Conservation (phyloP, 2,113 vertebrate species). For the Thunnus thynnus region DNA sequence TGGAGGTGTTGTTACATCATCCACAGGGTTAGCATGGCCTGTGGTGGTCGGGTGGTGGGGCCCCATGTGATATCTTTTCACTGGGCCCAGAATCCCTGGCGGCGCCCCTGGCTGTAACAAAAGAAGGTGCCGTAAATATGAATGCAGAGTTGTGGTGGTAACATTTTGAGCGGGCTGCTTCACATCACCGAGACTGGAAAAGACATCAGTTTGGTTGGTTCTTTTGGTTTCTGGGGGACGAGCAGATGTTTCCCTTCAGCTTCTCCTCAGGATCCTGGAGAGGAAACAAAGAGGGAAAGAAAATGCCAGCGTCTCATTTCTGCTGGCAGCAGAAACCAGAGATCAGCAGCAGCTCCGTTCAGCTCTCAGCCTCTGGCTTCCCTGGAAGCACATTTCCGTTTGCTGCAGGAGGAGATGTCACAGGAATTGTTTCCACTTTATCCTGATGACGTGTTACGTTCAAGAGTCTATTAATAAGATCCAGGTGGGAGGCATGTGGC, state of each 20-base stretch:
- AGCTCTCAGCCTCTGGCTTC: background rate
- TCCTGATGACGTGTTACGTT: background rate
- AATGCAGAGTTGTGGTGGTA: background rate
- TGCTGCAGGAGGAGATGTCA: conserved; percentile 22
- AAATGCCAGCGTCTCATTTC: background rate
- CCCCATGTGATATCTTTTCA: background rate
- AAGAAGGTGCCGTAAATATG: too few relatives aligned
- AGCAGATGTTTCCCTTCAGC: conserved; percentile 17
- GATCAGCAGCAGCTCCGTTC: background rate
- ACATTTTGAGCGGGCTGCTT: background rate
- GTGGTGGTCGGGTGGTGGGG: background rate
- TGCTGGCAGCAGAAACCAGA: background rate
- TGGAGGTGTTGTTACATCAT: too few relatives aligned
- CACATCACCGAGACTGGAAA: background rate
- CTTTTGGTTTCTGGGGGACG: background rate
- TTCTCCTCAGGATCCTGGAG: background rate
- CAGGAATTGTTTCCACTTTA: conserved; percentile 4
- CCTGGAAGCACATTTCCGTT: conserved; percentile 28
- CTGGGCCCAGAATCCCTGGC: background rate
- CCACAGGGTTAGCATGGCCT: too few relatives aligned
- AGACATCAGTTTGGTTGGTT: background rate
- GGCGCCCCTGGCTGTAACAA: background rate
- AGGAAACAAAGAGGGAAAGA: background rate
- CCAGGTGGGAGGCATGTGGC: conserved; percentile 14
- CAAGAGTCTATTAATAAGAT: conserved; percentile 11